Conservation (phyloP, 1,140 invertebrate genomes). For the Cydia amplana region DNA sequence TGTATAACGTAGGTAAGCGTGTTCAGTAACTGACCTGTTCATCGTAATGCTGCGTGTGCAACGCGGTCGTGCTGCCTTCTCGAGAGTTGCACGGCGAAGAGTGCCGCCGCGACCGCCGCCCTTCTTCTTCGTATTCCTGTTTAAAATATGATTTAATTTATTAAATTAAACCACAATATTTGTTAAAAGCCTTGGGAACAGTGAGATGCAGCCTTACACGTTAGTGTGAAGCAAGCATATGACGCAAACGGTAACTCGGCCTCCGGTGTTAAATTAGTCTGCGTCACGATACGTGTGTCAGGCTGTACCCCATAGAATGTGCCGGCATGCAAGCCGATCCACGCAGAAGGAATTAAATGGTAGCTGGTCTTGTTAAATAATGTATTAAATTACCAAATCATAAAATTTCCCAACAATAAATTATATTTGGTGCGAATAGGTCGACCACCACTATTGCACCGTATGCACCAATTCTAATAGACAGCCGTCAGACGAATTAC, state of each 20-base stretch:
- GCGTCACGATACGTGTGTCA: slow-evolving; percentile 16
- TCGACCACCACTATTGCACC: too few relatives aligned
- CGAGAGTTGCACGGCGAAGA: slow-evolving; percentile 83
- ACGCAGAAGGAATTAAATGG: background rate
- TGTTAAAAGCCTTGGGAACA: background rate
- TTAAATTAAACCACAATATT: slow-evolving; percentile 31
- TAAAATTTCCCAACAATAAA: too few relatives aligned
- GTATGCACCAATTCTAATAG: too few relatives aligned
- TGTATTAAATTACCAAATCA: background rate
- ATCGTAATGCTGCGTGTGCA: slow-evolving; percentile 82
- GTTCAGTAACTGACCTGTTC: slow-evolving; percentile 81
- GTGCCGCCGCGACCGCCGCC: slow-evolving; percentile 82
- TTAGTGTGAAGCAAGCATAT: slow-evolving; percentile 1
- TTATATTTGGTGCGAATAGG: too few relatives aligned
- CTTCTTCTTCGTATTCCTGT: slow-evolving; percentile 82
- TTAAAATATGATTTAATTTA: slow-evolving; percentile 41
- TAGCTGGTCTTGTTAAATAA: background rate
- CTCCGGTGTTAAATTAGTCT: slow-evolving; percentile 3
- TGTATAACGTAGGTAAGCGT: slow-evolving; percentile 9
- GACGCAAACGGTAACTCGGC: background rate
- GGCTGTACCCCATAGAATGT: background rate
- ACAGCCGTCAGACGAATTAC: too few relatives aligned
- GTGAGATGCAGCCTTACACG: slow-evolving; percentile 22
- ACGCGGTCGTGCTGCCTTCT: slow-evolving; percentile 80
- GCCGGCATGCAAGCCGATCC: slow-evolving; percentile 1